Evolutionary conservation across 2,113 vertebrate genomes (phyloP).

Genomic region (Motacilla tschutschensis): DNA sequence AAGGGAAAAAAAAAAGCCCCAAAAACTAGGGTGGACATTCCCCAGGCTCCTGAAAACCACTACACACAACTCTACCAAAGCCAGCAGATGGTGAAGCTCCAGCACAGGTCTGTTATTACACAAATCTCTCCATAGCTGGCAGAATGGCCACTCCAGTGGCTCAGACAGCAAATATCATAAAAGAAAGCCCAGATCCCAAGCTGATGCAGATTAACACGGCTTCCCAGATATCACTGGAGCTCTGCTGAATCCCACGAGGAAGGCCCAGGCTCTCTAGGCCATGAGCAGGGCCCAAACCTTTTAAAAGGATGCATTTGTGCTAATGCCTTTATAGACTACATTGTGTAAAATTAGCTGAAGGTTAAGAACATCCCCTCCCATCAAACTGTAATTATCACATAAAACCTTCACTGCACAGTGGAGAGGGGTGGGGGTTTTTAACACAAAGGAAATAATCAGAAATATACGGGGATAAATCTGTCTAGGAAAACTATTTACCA

Average conservation of each 20-base stretch:
- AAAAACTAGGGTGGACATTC: conserved; percentile 12
- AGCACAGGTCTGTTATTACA: neutral
- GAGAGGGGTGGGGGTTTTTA: neutral
- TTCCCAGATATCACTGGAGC: neutral
- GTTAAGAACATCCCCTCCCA: conserved; percentile 19
- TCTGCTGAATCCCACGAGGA: neutral
- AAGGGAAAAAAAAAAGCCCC: neutral
- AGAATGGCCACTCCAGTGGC: neutral
- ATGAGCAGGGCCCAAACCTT: neutral
- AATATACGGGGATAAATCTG: conserved; percentile 12
- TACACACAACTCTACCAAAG: neutral
- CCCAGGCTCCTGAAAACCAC: neutral
- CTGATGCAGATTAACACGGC: neutral
- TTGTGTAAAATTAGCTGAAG: neutral
- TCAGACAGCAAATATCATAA: neutral
- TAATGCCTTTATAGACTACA: neutral
- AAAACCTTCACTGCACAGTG: neutral
- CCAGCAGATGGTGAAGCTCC: conserved; percentile 35
- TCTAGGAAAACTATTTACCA: conserved; percentile 27
- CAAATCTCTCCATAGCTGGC: neutral
- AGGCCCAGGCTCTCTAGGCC: neutral
- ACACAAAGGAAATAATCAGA: conserved; percentile 36
- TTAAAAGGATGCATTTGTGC: neutral
- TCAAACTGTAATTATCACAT: neutral
- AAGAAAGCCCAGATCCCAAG: conserved; percentile 9